Conservation (phyloP, 2,113 vertebrate species). For the Forbesichthys papilliferus region DNA sequence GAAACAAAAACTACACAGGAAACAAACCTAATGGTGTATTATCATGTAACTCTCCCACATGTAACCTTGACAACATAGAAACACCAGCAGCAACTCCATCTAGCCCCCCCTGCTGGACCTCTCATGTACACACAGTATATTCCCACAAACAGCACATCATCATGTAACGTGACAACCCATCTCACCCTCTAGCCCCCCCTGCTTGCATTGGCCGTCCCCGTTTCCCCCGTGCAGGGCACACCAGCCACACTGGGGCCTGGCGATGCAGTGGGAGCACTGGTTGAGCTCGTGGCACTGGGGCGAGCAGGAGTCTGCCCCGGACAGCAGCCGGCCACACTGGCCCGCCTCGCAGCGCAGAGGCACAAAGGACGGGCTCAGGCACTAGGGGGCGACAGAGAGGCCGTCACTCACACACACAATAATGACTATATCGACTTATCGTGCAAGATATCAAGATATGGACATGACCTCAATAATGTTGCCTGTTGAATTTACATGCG, state of each 20-base stretch:
- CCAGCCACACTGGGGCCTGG: slow-evolving; percentile 89
- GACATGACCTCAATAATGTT: too few relatives aligned
- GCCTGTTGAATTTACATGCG: too few relatives aligned
- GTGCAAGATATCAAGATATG: neutral
- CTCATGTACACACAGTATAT: too few relatives aligned
- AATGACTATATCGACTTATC: neutral
- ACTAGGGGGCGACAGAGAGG: slow-evolving; percentile 66
- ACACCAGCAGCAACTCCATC: too few relatives aligned
- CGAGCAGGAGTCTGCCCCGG: slow-evolving; percentile 83
- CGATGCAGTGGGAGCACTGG: slow-evolving; percentile 88
- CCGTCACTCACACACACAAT: too few relatives aligned
- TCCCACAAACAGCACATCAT: too few relatives aligned
- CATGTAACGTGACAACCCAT: neutral
- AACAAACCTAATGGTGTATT: too few relatives aligned
- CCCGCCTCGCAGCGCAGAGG: slow-evolving; percentile 87
- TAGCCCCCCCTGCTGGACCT: too few relatives aligned
- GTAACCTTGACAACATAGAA: too few relatives aligned
- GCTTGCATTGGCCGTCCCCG: slow-evolving; percentile 83
- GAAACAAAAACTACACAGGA: too few relatives aligned
- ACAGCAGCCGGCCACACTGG: slow-evolving; percentile 86
- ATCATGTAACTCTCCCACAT: too few relatives aligned
- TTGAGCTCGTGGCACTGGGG: slow-evolving; percentile 83
- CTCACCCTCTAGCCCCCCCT: slow-evolving; percentile 84
- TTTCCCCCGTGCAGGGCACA: slow-evolving; percentile 81
- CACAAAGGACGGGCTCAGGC: slow-evolving; percentile 88